Conservation (phyloP, 1,140 invertebrate species). For the Protaetia brevitarsis region DNA sequence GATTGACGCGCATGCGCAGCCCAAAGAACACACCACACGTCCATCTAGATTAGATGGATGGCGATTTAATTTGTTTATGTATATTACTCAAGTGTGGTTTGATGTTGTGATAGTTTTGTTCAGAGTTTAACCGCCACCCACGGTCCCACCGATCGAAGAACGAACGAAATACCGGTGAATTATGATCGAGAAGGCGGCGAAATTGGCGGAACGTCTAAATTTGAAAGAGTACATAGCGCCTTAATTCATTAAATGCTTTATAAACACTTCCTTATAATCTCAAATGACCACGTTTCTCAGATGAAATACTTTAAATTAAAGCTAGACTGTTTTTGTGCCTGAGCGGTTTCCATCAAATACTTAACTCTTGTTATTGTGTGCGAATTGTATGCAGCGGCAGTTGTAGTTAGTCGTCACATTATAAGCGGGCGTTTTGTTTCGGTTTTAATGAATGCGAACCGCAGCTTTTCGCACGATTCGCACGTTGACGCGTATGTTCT, state of each 20-base stretch:
- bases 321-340: conserved; percentile 1
- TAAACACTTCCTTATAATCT: conserved; percentile 22
- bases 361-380: neutral
- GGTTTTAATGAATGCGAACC: neutral
- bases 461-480: neutral
- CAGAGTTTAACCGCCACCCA: neutral
- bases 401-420: neutral
- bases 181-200: conserved; percentile 11
- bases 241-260: conserved; percentile 24
- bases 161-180: conserved; percentile 4
- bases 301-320: conserved; percentile 13
- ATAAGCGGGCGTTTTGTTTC: neutral
- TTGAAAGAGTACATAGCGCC: conserved; percentile 18
- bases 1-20: neutral
- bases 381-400: neutral
- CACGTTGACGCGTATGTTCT: neutral
- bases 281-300: conserved; percentile 21
- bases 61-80: conserved; percentile 5
- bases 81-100: neutral
- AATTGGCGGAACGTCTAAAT: conserved; percentile 17
- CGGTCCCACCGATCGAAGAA: neutral
- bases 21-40: neutral
- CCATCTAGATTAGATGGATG: neutral
- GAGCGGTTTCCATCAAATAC: neutral
- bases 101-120: conserved; percentile 4